Evolutionary conservation across 2,888 invertebrate species (phyloP).

Genomic region (Seladonia tumulorum): DNA sequence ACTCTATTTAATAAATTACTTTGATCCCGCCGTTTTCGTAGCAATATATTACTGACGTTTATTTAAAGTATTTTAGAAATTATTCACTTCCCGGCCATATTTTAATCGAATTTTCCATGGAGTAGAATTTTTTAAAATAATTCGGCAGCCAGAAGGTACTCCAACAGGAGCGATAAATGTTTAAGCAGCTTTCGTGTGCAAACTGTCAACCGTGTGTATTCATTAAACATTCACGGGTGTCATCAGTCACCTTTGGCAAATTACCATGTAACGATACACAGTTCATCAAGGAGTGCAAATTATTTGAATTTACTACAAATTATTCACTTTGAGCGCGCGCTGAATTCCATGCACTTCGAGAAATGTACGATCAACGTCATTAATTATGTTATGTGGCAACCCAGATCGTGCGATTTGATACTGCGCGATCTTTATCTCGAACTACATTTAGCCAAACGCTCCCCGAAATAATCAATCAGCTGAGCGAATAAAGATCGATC

Average conservation of each 20-base stretch:
- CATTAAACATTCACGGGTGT: background rate
- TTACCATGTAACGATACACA: slow-evolving; percentile 2
- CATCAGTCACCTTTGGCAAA: slow-evolving; percentile 1
- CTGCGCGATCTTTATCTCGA: background rate
- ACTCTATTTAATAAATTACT: no score
- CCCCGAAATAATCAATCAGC: background rate
- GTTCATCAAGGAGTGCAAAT: slow-evolving; percentile 2
- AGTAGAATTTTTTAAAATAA: background rate
- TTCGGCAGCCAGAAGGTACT: background rate
- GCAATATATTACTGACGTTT: no score
- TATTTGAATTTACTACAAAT: background rate
- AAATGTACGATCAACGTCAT: slow-evolving; percentile 1
- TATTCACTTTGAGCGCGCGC: background rate
- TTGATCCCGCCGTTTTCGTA: no score
- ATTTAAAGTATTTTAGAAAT: background rate
- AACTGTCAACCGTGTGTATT: background rate
- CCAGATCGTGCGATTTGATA: background rate
- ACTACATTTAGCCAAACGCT: background rate
- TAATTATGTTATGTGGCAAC: background rate
- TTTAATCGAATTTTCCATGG: background rate
- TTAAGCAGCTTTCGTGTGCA: background rate
- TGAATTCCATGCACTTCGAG: slow-evolving; percentile 2
- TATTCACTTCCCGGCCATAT: no score
- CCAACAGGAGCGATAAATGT: background rate
- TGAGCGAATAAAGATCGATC: background rate